Evolutionary conservation across 2,888 invertebrate species (phyloP), one percentile per base, ranked within the genome.

Genomic region (Pyrrhosoma nymphula): DNA sequence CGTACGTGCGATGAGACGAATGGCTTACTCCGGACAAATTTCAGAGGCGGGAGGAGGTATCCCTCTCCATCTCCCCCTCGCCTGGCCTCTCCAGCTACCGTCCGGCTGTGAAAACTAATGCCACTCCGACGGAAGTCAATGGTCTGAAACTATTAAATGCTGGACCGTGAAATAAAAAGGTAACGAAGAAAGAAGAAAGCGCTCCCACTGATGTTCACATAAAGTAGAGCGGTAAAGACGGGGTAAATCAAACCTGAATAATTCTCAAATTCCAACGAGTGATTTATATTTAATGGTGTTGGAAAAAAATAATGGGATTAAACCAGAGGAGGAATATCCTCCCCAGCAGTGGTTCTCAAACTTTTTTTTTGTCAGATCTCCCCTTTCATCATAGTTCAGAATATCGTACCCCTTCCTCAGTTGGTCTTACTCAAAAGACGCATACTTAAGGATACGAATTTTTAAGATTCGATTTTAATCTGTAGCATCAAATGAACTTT

Each of bases 41-140:
- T 82, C 82, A 82, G n/a, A 82, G 82, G 26, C 8, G n/a, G 26
- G 47, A 8, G 47, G 47, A 2, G 60, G 18, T 14, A 14, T 20
- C 16, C 60, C 60, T 60, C 20, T 60, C 60, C 16, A 4, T 8
- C 47, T 47, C 47, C 2, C 47, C n/a, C 26, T 35, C 82, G 26
- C 35, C 82, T 69, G 1, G 82, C 82, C 82, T 35, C 82, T 82
- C 89, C 26, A 89, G 55, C 47, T 10, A 23, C 56, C 20, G 56
- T 55, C 26, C 89, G 89, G 56, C 39, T 89, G n/a, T 89, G 82
- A 89, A 89, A 89, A 89, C 56, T n/a, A 47, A 89, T 89, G 89
- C 55, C 89, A 89, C 89, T 55, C 89, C 47, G 55, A 89, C 47
- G 47, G 89, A 47, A 89, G 89, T 89, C 89, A 82, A 82, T 35